Evolutionary conservation across 2,113 vertebrate species (phyloP).

Genomic region (Pungitius pungitius): DNA sequence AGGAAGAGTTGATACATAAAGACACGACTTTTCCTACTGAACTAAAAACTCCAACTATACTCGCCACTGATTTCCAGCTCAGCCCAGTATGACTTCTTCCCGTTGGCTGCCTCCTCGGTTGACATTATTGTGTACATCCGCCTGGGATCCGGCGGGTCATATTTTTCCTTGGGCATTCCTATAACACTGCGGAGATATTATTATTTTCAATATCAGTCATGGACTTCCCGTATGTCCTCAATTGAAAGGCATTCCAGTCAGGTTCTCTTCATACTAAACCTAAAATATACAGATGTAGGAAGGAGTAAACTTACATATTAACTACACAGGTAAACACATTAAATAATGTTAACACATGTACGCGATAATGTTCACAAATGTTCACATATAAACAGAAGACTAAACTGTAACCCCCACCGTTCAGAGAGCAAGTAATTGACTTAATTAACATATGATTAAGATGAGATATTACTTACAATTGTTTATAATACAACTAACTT

Average conservation of each 20-base stretch:
- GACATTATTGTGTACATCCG: constrained; percentile 99
- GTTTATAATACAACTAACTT: not conserved
- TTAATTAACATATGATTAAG: not conserved
- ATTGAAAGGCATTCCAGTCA: not conserved
- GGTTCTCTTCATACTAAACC: not conserved
- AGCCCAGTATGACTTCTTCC: constrained; percentile 99
- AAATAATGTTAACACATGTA: no score
- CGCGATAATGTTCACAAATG: not conserved
- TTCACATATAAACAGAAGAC: not conserved
- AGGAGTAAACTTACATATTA: not conserved
- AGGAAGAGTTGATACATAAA: not conserved
- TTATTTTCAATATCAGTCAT: constrained; percentile 1
- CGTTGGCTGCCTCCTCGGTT: constrained; percentile 94
- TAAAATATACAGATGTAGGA: not conserved
- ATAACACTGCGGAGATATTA: constrained; percentile 69
- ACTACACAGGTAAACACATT: not conserved
- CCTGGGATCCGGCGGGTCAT: constrained; percentile 98
- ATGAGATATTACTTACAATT: not conserved
- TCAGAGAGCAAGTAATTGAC: not conserved
- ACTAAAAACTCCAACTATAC: constrained; percentile 39
- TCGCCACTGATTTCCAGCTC: constrained; percentile 99
- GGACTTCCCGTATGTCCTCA: not conserved
- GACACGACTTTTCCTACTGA: not conserved
- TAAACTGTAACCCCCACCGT: not conserved
- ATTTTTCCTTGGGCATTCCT: constrained; percentile 99